Percentiles rank a stretch among this genome's conserved stretches.
These are phyloP conservation scores for Schizothorax lantsangensis DNA, from an alignment of 2,797 vertebrate species.

Conservation along the genomic window DNA sequence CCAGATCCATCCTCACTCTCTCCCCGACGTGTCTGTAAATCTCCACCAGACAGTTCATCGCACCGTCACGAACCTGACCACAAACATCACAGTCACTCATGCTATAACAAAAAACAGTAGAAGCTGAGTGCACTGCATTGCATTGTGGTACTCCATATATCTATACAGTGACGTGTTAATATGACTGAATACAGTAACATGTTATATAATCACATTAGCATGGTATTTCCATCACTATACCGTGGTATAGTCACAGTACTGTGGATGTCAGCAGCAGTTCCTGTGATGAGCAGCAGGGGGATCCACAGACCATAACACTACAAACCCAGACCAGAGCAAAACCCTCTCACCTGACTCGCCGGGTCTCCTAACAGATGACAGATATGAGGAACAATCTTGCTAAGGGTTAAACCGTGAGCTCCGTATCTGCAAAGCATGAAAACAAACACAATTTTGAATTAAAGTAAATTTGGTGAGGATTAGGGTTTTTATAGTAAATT, in stretches of 20 bases:
- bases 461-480: not conserved
- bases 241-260: no score
- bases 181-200: no score
- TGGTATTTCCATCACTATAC: not conserved
- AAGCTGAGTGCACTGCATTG: not conserved
- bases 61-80: slow-evolving; percentile 90
- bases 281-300: slow-evolving; percentile 43
- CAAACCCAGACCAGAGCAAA: not conserved
- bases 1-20: slow-evolving; percentile 93
- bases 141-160: not conserved
- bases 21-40: slow-evolving; percentile 98
- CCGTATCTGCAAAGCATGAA: slow-evolving; percentile 83
- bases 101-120: no score
- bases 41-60: slow-evolving; percentile 94
- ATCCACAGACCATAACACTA: not conserved
- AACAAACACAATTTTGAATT: not conserved
- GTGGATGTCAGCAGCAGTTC: not conserved
- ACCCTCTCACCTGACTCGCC: slow-evolving; percentile 87
- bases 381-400: slow-evolving; percentile 98
- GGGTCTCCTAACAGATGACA: slow-evolving; percentile 96
- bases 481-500: no score
- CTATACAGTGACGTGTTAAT: not conserved
- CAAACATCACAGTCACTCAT: not conserved
- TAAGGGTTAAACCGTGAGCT: slow-evolving; percentile 95
- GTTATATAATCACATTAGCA: not conserved